Evolutionary conservation across 1,140 invertebrate genomes (phyloP).

Genomic region (Hydropsyche tenuis): DNA sequence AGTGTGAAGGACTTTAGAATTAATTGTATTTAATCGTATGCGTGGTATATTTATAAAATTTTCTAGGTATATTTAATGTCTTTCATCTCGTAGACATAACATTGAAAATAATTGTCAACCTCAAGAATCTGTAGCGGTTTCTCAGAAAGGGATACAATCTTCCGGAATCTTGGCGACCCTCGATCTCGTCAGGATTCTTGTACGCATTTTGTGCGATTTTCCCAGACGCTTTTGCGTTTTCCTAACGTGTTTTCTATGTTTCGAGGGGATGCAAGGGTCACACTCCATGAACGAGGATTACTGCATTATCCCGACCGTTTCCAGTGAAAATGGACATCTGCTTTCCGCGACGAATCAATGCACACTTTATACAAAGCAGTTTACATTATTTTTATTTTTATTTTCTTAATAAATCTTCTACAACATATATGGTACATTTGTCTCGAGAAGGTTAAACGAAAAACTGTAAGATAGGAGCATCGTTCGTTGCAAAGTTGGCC

Average conservation of each 20-base stretch:
- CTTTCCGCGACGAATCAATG: neutral
- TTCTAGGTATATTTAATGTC: too few species aligned
- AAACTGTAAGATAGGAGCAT: neutral
- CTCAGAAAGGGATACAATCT: neutral
- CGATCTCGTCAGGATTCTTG: neutral
- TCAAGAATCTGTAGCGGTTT: neutral
- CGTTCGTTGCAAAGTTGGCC: neutral
- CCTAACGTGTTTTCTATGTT: conserved; percentile 47
- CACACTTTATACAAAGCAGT: neutral
- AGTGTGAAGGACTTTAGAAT: too few species aligned
- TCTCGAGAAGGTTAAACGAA: neutral
- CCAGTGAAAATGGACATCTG: conserved; percentile 47
- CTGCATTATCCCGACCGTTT: conserved; percentile 36
- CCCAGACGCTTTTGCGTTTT: conserved; percentile 37
- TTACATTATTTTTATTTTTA: neutral
- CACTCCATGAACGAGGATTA: conserved; percentile 40
- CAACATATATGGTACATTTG: too few species aligned
- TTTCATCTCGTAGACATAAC: too few species aligned
- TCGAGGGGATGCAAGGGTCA: conserved; percentile 35
- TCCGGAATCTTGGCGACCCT: neutral
- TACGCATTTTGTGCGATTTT: conserved; percentile 39
- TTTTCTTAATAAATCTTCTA: too few species aligned
- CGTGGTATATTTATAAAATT: too few species aligned
- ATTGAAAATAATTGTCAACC: neutral
- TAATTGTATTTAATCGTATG: too few species aligned